These are phyloP conservation scores for Lytechinus variegatus DNA, from an alignment of 35 echinoderm and acorn worm species.

Conservation along the genomic window DNA sequence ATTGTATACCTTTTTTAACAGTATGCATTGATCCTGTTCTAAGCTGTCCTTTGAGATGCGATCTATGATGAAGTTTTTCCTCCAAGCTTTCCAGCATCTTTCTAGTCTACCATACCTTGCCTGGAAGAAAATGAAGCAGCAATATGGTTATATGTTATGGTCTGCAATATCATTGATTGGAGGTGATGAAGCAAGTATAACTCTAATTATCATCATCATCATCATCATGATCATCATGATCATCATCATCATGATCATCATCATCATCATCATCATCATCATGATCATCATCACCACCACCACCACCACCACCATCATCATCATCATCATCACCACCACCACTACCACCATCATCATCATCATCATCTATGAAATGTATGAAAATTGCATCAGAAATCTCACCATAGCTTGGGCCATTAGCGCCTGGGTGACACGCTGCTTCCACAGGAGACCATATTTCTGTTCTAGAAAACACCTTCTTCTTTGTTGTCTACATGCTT, in stretches of 20 bases:
- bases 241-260: too few species aligned
- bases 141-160: not conserved
- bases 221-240: too few species aligned
- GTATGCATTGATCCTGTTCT: not conserved
- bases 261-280: too few species aligned
- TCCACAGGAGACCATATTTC: slow-evolving; percentile 42
- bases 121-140: not conserved
- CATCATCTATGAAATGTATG: too few species aligned
- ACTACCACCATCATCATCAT: too few species aligned
- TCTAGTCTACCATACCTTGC: not conserved
- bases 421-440: slow-evolving; percentile 24
- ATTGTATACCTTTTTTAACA: not conserved
- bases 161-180: not conserved
- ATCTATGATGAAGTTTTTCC: not conserved
- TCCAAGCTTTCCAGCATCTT: slow-evolving; percentile 28
- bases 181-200: not conserved
- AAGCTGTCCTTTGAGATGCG: not conserved
- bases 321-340: too few species aligned
- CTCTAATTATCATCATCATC: too few species aligned
- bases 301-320: too few species aligned
- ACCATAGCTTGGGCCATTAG: slow-evolving; percentile 40
- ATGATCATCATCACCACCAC: too few species aligned
- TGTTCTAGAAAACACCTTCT: not conserved
- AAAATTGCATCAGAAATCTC: not conserved
- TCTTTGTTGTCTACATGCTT: not conserved